Evolutionary conservation across 2,888 invertebrate species (phyloP), one percentile per base, ranked within the genome.

Genomic region (Drosophila yooni): DNA sequence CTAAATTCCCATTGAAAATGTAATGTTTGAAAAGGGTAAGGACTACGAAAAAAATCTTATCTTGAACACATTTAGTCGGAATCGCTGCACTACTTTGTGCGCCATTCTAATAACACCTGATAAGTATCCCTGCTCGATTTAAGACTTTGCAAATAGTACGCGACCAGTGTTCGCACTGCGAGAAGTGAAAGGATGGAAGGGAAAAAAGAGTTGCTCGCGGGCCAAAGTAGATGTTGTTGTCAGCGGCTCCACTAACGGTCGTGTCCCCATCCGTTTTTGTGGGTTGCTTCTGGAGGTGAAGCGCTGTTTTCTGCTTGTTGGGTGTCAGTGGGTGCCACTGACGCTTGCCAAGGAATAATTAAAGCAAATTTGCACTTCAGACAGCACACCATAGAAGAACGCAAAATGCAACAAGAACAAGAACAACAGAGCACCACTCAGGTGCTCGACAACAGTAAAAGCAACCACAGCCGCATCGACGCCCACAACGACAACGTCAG

Each of bases 351-450:
- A 78, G 83, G 80, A 88, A 92, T 91, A 92, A 91, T 92, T 91
- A 89, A 91, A 89, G 87, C 90, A 91, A 92, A 92, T 92, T 92
- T 92, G 83, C 92, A 91, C 92, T 92, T 92, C 91, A 92, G 91
- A 89, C 92, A 88, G 79, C 76, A 74, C 72, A 72, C 81, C 86
- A 74, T 74, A 79, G 84, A 69, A 81, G 81, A 84, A 84, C 76
- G 76, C 73, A 69, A 46, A 46, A 74, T 85, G 74, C 90, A 90
- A 81, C 81, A 86, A 83, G 70, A 60, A 54, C 60, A 81, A 61
- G 65, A 60, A 54, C 60, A 81, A 61, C 62, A 38, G 38, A 38
- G 56, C 56, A 38, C 67, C 74, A 62, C 40, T 61, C 79, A 79
- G 78, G 79, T 78, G 61, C 79, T 73, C 54, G 52, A 67, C 76